A percentile compares a stretch with the other conserved stretches of the same genome.
These are phyloP conservation scores for Apodemia duryi DNA, from an alignment of 2,888 invertebrate genomes.

Conservation along the genomic window DNA sequence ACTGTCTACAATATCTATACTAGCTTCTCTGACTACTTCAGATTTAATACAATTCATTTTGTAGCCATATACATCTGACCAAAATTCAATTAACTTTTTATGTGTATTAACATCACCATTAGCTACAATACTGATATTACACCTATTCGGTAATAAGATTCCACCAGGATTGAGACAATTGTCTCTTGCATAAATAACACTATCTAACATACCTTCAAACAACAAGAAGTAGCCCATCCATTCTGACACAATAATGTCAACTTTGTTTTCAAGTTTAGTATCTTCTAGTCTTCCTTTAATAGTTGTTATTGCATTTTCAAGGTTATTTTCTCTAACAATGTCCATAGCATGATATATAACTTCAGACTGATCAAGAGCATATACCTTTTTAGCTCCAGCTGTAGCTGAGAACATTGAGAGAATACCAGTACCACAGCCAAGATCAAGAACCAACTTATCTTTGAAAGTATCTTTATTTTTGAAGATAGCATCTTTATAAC, in stretches of 20 bases:
- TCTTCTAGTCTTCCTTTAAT: constrained; percentile 94
- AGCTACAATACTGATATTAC: constrained; percentile 89
- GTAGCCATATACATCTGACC: constrained; percentile 96
- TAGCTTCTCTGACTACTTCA: constrained; percentile 88
- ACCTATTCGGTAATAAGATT: constrained; percentile 89
- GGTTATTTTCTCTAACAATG: constrained; percentile 91
- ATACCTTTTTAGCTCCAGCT: constrained; percentile 93
- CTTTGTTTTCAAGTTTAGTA: constrained; percentile 86
- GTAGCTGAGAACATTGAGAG: constrained; percentile 98
- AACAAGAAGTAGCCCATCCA: constrained; percentile 99
- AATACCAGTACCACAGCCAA: constrained; percentile 99
- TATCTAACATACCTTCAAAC: constrained; percentile 98
- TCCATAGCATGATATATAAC: constrained; percentile 97
- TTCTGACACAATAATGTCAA: constrained; percentile 96
- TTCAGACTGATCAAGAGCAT: constrained; percentile 97
- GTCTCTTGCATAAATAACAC: constrained; percentile 93
- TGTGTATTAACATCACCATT: constrained; percentile 87
- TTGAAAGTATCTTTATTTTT: constrained; percentile 84
- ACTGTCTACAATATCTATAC: constrained; percentile 69
- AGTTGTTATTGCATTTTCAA: constrained; percentile 85
- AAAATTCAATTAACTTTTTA: constrained; percentile 87
- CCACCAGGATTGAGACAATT: constrained; percentile 88
- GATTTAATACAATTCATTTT: constrained; percentile 95
- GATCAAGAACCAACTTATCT: constrained; percentile 92
- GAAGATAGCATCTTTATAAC: constrained; percentile 91